These are phyloP conservation scores for Pterophyllum scalare DNA, from an alignment of 2,113 vertebrate species.

Conservation along the genomic window DNA sequence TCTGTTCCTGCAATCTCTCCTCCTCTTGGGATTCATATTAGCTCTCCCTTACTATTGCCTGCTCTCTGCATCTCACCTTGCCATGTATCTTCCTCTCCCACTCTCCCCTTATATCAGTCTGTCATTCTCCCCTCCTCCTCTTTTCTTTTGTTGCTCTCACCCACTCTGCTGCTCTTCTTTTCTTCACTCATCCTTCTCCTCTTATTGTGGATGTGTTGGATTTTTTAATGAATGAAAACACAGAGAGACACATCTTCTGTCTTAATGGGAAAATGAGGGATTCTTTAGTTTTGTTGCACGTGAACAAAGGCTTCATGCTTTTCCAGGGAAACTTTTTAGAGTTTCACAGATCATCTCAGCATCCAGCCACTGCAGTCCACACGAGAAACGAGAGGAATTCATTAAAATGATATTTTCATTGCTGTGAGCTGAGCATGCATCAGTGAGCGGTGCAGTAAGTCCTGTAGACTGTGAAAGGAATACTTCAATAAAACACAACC, in stretches of 20 bases:
- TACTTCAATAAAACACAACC: not conserved
- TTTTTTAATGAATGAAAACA: not conserved
- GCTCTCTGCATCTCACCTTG: slow-evolving; percentile 1
- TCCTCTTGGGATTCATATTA: slow-evolving; percentile 7
- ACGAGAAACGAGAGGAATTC: too few relatives aligned
- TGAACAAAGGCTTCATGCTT: too few relatives aligned
- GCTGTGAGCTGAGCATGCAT: not conserved
- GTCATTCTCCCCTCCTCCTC: not conserved
- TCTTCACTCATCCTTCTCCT: not conserved
- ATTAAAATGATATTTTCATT: not conserved
- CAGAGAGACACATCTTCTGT: fast-evolving
- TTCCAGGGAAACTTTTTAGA: too few relatives aligned
- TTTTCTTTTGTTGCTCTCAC: not conserved
- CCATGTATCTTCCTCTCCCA: not conserved
- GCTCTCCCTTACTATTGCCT: not conserved
- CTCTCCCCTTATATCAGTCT: not conserved
- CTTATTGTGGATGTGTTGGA: fast-evolving
- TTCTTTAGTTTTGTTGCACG: too few relatives aligned
- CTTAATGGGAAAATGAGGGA: not conserved
- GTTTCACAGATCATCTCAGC: too few relatives aligned
- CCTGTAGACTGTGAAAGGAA: not conserved
- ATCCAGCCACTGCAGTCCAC: too few relatives aligned
- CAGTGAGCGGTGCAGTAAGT: not conserved
- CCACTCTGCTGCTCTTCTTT: not conserved
- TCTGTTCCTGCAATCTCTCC: not conserved